phyloP scores from a whole-genome alignment of 2,888 invertebrate genomes.

The Melanostoma scalare region DNA sequence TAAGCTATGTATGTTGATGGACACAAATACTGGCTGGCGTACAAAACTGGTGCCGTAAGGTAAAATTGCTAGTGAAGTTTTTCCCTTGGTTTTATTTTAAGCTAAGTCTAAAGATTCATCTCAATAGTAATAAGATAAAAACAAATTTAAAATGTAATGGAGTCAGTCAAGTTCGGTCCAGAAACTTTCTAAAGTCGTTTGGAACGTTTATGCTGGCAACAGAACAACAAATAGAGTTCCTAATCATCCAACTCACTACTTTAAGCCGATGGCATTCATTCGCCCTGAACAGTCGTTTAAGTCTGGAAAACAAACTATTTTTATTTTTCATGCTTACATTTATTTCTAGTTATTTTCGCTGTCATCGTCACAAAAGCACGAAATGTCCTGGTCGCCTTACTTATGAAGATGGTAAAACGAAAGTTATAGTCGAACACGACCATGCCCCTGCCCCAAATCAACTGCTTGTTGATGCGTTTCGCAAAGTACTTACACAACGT shows the following conservation, averaged over 20 bases:
- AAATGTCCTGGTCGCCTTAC: conserved; percentile 75
- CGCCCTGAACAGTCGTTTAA: too few species aligned
- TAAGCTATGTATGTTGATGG: conserved; percentile 75
- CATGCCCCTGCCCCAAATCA: conserved; percentile 75
- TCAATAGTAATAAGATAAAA: too few species aligned
- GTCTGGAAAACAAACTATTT: too few species aligned
- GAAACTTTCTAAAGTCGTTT: too few species aligned
- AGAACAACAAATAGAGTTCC: too few species aligned
- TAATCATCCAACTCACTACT: too few species aligned
- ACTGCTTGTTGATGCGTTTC: conserved; percentile 75
- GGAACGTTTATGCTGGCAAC: too few species aligned
- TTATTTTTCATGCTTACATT: background rate
- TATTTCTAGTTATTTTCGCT: conserved; percentile 75
- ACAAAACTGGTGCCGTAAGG: conserved; percentile 75
- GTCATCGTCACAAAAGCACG: conserved; percentile 75
- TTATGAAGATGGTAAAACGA: conserved; percentile 73
- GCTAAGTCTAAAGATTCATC: background rate
- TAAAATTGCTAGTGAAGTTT: conserved; percentile 22
- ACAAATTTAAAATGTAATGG: too few species aligned
- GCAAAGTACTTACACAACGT: conserved; percentile 75
- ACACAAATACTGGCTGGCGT: conserved; percentile 76
- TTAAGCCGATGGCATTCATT: too few species aligned
- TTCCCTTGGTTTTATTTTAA: background rate
- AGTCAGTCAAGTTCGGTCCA: too few species aligned
- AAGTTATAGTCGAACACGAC: conserved; percentile 74